phyloP scores from a whole-genome alignment of 1,140 invertebrate species.

The Lucilia cuprina region DNA sequence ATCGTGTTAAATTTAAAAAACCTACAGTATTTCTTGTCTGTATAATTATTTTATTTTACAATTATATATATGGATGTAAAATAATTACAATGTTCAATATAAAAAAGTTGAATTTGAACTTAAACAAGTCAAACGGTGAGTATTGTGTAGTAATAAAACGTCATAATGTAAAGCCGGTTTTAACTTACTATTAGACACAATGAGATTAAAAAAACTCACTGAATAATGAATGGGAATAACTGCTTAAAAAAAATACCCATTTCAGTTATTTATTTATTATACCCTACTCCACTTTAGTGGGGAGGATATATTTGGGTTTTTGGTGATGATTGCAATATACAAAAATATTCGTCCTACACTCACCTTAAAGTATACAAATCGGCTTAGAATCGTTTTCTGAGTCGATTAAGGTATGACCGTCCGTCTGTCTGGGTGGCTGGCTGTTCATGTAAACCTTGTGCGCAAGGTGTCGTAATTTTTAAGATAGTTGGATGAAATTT shows the following conservation, averaged over 20 bases:
- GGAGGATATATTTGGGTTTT: no score
- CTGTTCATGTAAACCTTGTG: no score
- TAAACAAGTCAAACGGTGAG: not conserved
- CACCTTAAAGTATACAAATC: no score
- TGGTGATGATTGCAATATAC: no score
- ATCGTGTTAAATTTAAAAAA: not conserved
- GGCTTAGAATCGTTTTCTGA: no score
- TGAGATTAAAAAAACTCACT: no score
- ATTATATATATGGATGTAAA: not conserved
- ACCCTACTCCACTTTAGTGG: no score
- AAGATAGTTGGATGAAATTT: no score
- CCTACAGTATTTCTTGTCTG: not conserved
- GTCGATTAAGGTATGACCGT: no score
- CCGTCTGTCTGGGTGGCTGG: no score
- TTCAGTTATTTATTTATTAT: not conserved
- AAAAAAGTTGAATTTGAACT: not conserved
- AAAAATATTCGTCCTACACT: no score
- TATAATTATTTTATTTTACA: not conserved
- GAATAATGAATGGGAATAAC: not conserved
- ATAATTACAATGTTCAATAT: not conserved
- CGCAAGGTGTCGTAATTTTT: no score
- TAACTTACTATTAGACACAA: not conserved
- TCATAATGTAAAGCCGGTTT: not conserved
- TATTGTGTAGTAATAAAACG: not conserved
- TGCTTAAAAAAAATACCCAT: not conserved